Evolutionary conservation across 2,113 vertebrate species (phyloP).

Genomic region (Thunnus thynnus): DNA sequence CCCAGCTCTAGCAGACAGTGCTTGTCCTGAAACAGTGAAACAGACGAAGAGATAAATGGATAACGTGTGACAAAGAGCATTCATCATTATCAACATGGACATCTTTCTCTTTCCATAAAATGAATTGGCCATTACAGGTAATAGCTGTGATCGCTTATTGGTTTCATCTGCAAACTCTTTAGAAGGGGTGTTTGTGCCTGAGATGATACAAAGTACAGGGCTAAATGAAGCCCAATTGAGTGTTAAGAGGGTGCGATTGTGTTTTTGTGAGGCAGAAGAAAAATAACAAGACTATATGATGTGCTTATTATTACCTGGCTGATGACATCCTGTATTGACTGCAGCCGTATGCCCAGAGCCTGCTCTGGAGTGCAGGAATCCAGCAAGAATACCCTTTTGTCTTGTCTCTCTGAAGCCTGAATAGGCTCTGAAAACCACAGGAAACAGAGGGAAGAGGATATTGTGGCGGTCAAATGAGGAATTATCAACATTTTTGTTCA

Average conservation of each 20-base stretch:
- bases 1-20: conserved; percentile 85
- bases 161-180: no score
- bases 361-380: conserved; percentile 69
- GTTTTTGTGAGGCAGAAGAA: no score
- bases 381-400: conserved; percentile 79
- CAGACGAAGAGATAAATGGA: conserved; percentile 21
- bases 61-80: not conserved
- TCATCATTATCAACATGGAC: not conserved
- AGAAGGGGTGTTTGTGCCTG: not conserved
- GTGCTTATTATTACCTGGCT: conserved; percentile 72
- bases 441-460: conserved; percentile 9
- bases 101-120: not conserved
- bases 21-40: conserved; percentile 73
- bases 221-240: no score
- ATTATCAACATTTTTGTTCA: not conserved
- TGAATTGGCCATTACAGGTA: not conserved
- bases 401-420: conserved; percentile 64
- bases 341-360: conserved; percentile 78
- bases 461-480: not conserved
- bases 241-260: no score
- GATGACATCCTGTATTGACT: conserved; percentile 84
- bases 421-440: conserved; percentile 75
- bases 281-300: not conserved
- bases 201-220: no score
- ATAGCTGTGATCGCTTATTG: not conserved